Conservation (phyloP, 2,797 vertebrate species). For the Tapera naevia region DNA sequence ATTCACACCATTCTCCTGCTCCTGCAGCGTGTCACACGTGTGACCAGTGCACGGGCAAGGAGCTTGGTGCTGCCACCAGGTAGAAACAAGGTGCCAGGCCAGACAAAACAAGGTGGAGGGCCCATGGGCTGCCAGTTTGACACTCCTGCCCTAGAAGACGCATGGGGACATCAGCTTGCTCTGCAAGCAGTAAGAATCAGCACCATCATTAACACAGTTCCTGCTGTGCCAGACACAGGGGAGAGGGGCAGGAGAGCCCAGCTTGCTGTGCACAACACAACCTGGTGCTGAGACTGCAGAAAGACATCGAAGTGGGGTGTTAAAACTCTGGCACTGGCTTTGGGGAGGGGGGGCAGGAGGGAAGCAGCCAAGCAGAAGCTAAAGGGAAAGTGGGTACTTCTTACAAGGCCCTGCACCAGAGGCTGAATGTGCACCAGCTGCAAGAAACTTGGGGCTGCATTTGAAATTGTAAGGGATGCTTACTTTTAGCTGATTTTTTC, state of each 20-base stretch:
- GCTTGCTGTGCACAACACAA: neutral
- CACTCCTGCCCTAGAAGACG: neutral
- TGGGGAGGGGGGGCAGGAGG: neutral
- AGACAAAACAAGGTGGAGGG: too few relatives aligned
- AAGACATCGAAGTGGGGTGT: neutral
- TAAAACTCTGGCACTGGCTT: neutral
- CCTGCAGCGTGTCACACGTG: too few relatives aligned
- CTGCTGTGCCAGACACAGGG: accelerated
- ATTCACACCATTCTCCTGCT: too few relatives aligned
- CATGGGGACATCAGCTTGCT: neutral
- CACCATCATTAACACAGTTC: accelerated
- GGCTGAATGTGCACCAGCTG: neutral
- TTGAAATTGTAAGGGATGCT: neutral
- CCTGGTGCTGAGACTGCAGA: neutral
- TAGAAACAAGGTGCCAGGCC: too few relatives aligned
- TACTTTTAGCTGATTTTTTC: slow-evolving; percentile 75
- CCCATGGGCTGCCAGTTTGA: too few relatives aligned
- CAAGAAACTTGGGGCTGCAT: too few relatives aligned
- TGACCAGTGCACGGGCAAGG: too few relatives aligned
- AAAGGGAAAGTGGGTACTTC: neutral
- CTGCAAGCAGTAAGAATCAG: neutral
- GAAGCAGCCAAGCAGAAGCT: neutral
- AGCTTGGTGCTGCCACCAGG: too few relatives aligned
- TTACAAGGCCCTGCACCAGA: neutral
- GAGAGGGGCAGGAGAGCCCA: neutral